phyloP scores from a whole-genome alignment of 2,113 vertebrate genomes.

The Sinocyclocheilus anshuiensis region DNA sequence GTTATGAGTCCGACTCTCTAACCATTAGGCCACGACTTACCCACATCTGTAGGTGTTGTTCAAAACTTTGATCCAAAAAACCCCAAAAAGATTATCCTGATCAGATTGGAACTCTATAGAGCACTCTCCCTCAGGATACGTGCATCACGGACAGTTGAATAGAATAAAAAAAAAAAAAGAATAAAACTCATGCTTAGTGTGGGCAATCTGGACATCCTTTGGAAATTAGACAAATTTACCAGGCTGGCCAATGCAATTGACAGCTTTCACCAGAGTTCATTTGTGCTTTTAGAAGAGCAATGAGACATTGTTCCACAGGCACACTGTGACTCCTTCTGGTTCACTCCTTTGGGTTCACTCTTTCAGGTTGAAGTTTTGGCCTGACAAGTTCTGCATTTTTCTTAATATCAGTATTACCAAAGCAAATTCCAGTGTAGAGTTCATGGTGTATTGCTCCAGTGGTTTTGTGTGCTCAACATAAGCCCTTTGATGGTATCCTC shows the following conservation, averaged over 20 bases:
- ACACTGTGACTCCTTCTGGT: too few species aligned
- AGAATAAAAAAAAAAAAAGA: background rate
- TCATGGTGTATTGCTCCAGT: background rate
- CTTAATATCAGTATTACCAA: background rate
- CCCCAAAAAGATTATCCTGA: too few species aligned
- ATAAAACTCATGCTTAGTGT: constrained; percentile 40
- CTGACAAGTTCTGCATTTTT: background rate
- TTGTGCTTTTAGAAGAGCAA: constrained; percentile 7
- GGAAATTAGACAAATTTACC: constrained; percentile 52
- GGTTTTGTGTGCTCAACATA: background rate
- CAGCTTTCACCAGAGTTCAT: constrained; percentile 31
- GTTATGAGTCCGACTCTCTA: too few species aligned
- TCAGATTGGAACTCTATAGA: too few species aligned
- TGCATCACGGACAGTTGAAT: background rate
- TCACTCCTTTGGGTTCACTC: background rate
- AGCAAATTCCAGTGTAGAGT: background rate
- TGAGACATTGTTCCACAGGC: background rate
- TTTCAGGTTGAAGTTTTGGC: background rate
- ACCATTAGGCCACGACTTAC: too few species aligned
- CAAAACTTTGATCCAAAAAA: background rate
- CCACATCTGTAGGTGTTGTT: too few species aligned
- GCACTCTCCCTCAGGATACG: background rate
- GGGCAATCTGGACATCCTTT: constrained; percentile 49
- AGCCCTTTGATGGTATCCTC: background rate
- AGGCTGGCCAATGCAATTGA: constrained; percentile 36